Base-by-base conservation (phyloP, 2,113 vertebrate species). In the Argyrosomus japonicus region DNA sequence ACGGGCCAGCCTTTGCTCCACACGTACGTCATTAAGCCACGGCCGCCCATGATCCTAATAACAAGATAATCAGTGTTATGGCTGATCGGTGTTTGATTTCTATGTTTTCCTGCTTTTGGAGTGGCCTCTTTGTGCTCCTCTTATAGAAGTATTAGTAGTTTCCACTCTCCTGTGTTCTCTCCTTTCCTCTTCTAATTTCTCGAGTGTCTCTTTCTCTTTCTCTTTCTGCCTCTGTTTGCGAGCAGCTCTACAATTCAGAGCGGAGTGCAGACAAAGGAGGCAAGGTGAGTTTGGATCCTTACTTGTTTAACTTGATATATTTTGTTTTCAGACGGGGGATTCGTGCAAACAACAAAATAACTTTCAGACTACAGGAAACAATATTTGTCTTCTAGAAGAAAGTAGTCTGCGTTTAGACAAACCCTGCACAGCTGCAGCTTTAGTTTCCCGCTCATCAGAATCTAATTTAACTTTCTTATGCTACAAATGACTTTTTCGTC, bases 181-280 rank as follows among this genome's bases (percentile, higher is more conserved):
- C 21, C 51, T 70, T 29, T 78, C 29, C 69, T 40, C 64, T 40
- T 60, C 54, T 36, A 19, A 63, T 76, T 67, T 79, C 76, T 68
- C 77, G 69, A 62, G 80, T 68, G 62, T 87, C 53, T 85, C 73
- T 82, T 58, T 86, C 73, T 87, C 50, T 67, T 25, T 73, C 61
- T 68, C 45, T 57, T n/a, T 56, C 64, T 82, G 45, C 78, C 51
- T 75, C 74, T 5, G 18, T 81, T 36, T 69, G 63, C 68, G 87
- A 88, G 87, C 79, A 93, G 94, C 93, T 95, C 17, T 96, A 93
- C 86, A 94, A 82, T 84, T 91, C 82, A 51, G 93, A 94, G 76
- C 87, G 91, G 57, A 80, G 85, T 70, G 80, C 88, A 73, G 93
- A 94, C 54, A 94, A 92, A 91, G 93, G 90, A 90, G 83, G 84